A percentile compares a stretch with the other conserved stretches of the same genome.
Evolutionary conservation across 92 coral and sea anemone species (phyloP).

Genomic region (Metridium senile): DNA sequence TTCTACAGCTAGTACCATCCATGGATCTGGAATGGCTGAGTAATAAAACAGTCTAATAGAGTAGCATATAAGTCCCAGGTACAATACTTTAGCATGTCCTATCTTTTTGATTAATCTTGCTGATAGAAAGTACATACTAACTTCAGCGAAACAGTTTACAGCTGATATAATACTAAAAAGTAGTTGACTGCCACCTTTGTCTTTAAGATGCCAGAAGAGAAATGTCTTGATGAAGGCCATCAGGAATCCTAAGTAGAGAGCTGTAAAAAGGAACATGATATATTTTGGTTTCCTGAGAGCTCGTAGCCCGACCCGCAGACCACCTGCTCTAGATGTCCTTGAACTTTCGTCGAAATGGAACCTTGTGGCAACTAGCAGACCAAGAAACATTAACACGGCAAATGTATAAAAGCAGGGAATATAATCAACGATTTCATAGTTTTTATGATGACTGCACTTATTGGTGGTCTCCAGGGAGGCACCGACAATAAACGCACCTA

Average conservation of each 20-base stretch:
- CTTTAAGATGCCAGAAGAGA: constrained; percentile 96
- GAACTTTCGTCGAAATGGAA: constrained; percentile 85
- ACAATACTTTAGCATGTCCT: constrained; percentile 96
- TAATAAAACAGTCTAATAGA: constrained; percentile 88
- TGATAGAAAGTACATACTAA: constrained; percentile 98
- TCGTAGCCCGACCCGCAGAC: constrained; percentile 91
- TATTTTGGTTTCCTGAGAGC: constrained; percentile 89
- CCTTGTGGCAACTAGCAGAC: constrained; percentile 81
- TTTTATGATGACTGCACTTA: constrained; percentile 80
- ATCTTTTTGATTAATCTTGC: constrained; percentile 90
- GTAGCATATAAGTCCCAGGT: constrained; percentile 90
- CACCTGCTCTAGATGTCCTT: constrained; percentile 66
- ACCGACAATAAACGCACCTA: constrained; percentile 98
- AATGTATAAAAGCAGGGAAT: constrained; percentile 97
- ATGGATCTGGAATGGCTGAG: constrained; percentile 89
- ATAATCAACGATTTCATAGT: constrained; percentile 93
- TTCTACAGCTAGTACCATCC: constrained; percentile 96
- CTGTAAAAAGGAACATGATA: constrained; percentile 95
- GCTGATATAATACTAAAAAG: constrained; percentile 97
- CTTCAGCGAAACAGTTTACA: constrained; percentile 97
- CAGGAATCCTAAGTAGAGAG: constrained; percentile 91
- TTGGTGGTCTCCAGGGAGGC: constrained; percentile 93
- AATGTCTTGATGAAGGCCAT: constrained; percentile 99
- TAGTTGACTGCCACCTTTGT: constrained; percentile 93
- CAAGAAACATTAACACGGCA: constrained; percentile 88